phyloP scores from a whole-genome alignment of 2,113 vertebrate genomes.

The Danionella cerebrum region DNA sequence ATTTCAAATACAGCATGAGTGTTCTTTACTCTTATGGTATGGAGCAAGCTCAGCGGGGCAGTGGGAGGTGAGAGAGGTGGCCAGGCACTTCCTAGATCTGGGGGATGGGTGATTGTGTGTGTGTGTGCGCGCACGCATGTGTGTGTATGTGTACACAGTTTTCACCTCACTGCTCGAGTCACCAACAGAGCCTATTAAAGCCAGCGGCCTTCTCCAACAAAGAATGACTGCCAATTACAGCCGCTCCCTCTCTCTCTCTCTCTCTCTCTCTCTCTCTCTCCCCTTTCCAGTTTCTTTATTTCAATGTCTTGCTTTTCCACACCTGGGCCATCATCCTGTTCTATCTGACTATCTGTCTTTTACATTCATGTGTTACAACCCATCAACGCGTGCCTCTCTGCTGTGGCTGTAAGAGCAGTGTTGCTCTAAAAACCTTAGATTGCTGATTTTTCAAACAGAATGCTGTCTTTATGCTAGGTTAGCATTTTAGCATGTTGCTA shows the following conservation, averaged over 20 bases:
- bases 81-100: conserved; percentile 34
- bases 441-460: background rate
- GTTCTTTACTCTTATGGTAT: background rate
- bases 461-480: background rate
- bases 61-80: conserved; percentile 34
- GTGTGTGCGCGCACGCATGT: conserved; percentile 29
- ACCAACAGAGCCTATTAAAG: conserved; percentile 50
- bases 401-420: background rate
- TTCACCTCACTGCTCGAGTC: conserved; percentile 43
- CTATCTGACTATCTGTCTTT: conserved; percentile 3
- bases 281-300: background rate
- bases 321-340: background rate
- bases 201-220: conserved; percentile 46
- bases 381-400: background rate
- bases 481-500: background rate
- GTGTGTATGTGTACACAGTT: conserved; percentile 35
- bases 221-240: conserved; percentile 48
- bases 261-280: background rate
- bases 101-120: conserved; percentile 33
- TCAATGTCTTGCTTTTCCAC: background rate
- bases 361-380: conserved; percentile 10
- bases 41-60: conserved; percentile 23
- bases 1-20: background rate
- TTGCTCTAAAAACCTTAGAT: background rate
- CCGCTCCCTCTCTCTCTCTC: conserved; percentile 37